phyloP scores from a whole-genome alignment of 2,888 invertebrate genomes.

The Trichopria drosophilae region DNA sequence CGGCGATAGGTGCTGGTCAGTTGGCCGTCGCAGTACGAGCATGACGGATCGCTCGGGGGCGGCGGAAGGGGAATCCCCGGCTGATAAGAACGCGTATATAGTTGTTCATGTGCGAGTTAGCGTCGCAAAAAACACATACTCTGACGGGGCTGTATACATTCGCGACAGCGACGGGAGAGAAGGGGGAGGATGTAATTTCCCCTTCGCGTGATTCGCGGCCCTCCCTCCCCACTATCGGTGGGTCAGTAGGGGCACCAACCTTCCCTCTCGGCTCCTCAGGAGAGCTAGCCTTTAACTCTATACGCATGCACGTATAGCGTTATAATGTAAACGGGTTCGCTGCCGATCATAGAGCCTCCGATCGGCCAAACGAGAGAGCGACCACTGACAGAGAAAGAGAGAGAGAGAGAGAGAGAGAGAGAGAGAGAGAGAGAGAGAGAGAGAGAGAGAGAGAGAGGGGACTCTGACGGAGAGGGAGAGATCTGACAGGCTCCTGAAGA shows the following conservation, averaged over 20 bases:
- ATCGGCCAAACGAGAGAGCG: too few species aligned
- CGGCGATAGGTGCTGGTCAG: too few species aligned
- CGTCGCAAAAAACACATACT: not conserved
- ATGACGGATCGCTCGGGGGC: not conserved
- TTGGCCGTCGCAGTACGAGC: too few species aligned
- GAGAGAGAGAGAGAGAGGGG: conserved; percentile 6
- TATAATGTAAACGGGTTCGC: conserved; percentile 47
- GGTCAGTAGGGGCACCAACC: conserved; percentile 39
- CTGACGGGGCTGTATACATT: not conserved
- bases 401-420: too few species aligned
- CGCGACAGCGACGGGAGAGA: conserved; percentile 1
- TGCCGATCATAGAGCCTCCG: conserved; percentile 51
- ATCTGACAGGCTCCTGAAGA: not conserved
- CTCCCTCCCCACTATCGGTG: conserved; percentile 37
- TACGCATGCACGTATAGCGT: too few species aligned
- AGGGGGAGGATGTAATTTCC: conserved; percentile 21
- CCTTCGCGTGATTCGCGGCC: conserved; percentile 30
- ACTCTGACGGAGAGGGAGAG: not conserved
- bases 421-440: conserved; percentile 15
- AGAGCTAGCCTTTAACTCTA: conserved; percentile 34
- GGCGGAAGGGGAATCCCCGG: not conserved
- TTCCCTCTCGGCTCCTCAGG: conserved; percentile 35
- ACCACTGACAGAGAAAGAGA: too few species aligned
- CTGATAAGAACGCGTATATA: conserved; percentile 1
- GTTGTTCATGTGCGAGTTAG: not conserved